phyloP scores from a whole-genome alignment of 2,113 vertebrate genomes.

The Dipodomys ordii region DNA sequence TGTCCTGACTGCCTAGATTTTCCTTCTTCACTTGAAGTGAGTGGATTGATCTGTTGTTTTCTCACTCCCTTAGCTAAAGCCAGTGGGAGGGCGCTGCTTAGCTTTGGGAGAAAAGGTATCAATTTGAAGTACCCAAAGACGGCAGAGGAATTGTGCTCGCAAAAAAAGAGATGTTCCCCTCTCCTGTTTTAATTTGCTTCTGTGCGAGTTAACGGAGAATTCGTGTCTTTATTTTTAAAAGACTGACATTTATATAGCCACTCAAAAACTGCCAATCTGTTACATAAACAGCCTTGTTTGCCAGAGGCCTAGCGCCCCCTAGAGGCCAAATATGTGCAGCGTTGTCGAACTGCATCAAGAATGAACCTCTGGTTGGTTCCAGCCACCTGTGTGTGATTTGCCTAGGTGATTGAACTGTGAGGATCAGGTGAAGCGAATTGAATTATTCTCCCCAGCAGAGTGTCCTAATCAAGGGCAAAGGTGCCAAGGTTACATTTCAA shows the following conservation, averaged over 20 bases:
- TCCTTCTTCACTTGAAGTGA: slow-evolving; percentile 60
- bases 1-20: slow-evolving; percentile 43
- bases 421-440: not conserved
- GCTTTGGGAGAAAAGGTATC: slow-evolving; percentile 70
- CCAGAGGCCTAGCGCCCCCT: slow-evolving; percentile 72
- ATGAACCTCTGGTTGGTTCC: not conserved
- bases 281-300: slow-evolving; percentile 75
- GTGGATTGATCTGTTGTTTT: slow-evolving; percentile 72
- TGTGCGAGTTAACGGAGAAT: slow-evolving; percentile 76
- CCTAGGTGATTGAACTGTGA: not conserved
- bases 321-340: slow-evolving; percentile 61
- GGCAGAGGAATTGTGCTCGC: slow-evolving; percentile 68
- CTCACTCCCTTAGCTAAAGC: slow-evolving; percentile 45
- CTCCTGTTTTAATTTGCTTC: slow-evolving; percentile 79
- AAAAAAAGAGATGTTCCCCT: slow-evolving; percentile 77
- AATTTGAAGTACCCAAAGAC: slow-evolving; percentile 77
- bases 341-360: not conserved
- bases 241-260: slow-evolving; percentile 75
- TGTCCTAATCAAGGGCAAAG: not conserved
- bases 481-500: not conserved
- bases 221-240: slow-evolving; percentile 80
- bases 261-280: slow-evolving; percentile 71
- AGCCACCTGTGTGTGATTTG: not conserved
- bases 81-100: slow-evolving; percentile 71
- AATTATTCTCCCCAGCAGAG: not conserved